Conservation (phyloP, 2,888 invertebrate genomes). For the Aelia acuminata region DNA sequence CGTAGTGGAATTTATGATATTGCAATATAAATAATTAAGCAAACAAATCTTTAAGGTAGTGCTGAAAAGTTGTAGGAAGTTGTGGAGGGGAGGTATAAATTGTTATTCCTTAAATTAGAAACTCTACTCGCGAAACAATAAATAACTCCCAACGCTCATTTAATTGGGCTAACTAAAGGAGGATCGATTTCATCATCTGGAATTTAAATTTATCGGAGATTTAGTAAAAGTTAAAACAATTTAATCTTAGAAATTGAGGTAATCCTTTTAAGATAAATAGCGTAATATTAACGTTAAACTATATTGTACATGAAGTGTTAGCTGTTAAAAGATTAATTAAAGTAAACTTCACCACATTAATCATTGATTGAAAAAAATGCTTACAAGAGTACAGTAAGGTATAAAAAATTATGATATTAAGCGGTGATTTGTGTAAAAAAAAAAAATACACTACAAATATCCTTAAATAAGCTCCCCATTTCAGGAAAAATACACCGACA, state of each 20-base stretch:
- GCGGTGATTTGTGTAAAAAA: no score
- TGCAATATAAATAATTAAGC: background rate
- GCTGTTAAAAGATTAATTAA: no score
- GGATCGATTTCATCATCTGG: slow-evolving; percentile 13
- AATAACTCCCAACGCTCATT: background rate
- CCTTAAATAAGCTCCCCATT: no score
- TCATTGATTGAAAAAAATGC: no score
- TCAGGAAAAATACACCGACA: no score
- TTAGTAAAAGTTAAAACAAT: background rate
- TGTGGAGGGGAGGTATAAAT: background rate
- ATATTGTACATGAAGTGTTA: background rate
- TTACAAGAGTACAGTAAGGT: no score
- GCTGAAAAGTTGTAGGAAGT: background rate
- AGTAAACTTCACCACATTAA: no score
- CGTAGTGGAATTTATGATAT: background rate
- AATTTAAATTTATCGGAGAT: background rate
- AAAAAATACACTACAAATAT: no score
- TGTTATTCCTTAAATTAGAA: slow-evolving; percentile 9
- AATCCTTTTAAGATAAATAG: background rate
- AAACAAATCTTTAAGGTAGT: background rate
- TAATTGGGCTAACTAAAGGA: slow-evolving; percentile 13
- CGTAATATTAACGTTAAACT: background rate
- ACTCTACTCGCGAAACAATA: background rate
- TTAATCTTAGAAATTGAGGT: background rate
- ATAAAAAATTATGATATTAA: no score